Evolutionary conservation across 2,888 invertebrate genomes (phyloP).

Genomic region (Chymomyza amoena): DNA sequence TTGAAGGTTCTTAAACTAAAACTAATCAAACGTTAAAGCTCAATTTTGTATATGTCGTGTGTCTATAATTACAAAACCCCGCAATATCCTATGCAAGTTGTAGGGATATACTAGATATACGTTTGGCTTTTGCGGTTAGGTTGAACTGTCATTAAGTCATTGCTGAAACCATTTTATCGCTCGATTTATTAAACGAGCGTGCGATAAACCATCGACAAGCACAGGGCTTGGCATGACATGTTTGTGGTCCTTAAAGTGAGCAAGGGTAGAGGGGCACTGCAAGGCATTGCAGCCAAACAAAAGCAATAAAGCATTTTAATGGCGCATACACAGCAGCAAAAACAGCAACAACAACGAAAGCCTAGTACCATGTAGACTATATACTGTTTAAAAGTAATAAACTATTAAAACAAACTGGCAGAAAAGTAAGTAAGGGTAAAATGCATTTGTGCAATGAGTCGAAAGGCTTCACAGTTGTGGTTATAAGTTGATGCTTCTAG

Average conservation of each 20-base stretch:
- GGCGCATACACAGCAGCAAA: conserved; percentile 7
- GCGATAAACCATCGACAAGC: conserved; percentile 35
- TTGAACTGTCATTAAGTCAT: conserved; percentile 30
- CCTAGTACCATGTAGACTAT: not conserved
- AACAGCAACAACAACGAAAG: not conserved
- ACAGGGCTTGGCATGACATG: not conserved
- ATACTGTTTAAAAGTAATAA: not conserved
- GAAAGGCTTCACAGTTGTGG: too few relatives aligned
- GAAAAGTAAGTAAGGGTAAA: too few relatives aligned
- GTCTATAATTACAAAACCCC: too few relatives aligned
- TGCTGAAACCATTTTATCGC: conserved; percentile 34
- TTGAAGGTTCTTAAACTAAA: not conserved
- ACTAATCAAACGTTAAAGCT: too few relatives aligned
- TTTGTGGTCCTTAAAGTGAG: not conserved
- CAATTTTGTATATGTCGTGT: too few relatives aligned
- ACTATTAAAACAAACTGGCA: not conserved
- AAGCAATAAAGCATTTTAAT: conserved; percentile 37
- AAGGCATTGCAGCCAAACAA: conserved; percentile 15
- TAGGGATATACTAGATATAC: too few relatives aligned
- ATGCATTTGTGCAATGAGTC: too few relatives aligned
- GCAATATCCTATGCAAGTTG: not conserved
- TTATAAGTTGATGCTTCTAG: too few relatives aligned
- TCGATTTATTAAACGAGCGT: conserved; percentile 40
- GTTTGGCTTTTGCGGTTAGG: not conserved
- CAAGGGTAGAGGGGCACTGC: not conserved